Percentiles rank a stretch among this genome's conserved stretches.
phyloP scores from a whole-genome alignment of 2,888 invertebrate species.

The Scaptomyza parva region DNA sequence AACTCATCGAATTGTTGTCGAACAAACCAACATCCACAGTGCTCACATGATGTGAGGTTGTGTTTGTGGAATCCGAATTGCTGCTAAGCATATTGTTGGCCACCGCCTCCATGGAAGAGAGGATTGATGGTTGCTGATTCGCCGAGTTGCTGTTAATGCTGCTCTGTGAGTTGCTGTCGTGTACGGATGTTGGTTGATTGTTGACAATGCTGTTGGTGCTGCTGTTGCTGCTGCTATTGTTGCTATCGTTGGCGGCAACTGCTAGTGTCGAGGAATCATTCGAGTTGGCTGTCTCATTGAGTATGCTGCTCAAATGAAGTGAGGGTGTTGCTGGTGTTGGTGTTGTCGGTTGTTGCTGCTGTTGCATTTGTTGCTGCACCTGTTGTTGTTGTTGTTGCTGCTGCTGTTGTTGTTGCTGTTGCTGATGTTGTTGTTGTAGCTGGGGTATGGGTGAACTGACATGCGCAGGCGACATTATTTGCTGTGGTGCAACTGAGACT shows the following conservation, averaged over 20 bases:
- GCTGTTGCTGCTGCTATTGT: slow-evolving; percentile 84
- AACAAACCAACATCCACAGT: slow-evolving; percentile 77
- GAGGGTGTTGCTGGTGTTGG: slow-evolving; percentile 73
- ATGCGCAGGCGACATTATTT: slow-evolving; percentile 67
- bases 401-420: slow-evolving; percentile 60
- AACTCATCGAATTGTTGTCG: slow-evolving; percentile 83
- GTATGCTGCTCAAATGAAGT: slow-evolving; percentile 79
- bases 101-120: slow-evolving; percentile 63
- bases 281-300: slow-evolving; percentile 84
- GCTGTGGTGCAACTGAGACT: slow-evolving; percentile 34
- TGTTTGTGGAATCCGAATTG: slow-evolving; percentile 80
- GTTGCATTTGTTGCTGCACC: slow-evolving; percentile 57
- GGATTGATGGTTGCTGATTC: slow-evolving; percentile 74
- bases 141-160: slow-evolving; percentile 81
- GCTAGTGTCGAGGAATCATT: slow-evolving; percentile 84
- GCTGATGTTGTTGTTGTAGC: slow-evolving; percentile 59
- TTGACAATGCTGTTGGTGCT: slow-evolving; percentile 84
- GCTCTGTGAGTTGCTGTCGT: slow-evolving; percentile 84
- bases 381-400: slow-evolving; percentile 61
- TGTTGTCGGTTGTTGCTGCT: slow-evolving; percentile 62
- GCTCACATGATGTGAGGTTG: slow-evolving; percentile 57
- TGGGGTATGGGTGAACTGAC: slow-evolving; percentile 59
- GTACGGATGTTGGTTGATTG: slow-evolving; percentile 84
- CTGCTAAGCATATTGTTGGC: slow-evolving; percentile 73
- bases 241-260: slow-evolving; percentile 83